Evolutionary conservation across 2,888 invertebrate species (phyloP).

Genomic region (Sinelater perroti): DNA sequence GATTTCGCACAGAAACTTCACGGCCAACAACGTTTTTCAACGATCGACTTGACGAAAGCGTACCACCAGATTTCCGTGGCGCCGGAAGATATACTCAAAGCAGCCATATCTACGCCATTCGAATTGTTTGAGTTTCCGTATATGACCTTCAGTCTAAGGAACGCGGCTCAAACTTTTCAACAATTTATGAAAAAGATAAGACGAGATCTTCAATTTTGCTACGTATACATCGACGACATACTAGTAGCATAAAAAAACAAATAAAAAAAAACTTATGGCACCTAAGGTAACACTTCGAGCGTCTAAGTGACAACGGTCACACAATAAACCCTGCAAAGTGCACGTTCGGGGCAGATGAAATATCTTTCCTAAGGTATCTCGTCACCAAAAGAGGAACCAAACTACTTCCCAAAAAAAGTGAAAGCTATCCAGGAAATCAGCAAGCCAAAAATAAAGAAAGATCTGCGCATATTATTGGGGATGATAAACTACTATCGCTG

Average conservation of each 20-base stretch:
- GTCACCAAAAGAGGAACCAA: neutral
- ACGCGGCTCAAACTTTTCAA: slow-evolving; percentile 55
- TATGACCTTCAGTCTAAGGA: slow-evolving; percentile 53
- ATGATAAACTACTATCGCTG: neutral
- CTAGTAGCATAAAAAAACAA: slow-evolving; percentile 40
- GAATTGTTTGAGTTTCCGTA: slow-evolving; percentile 51
- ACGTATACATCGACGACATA: slow-evolving; percentile 49
- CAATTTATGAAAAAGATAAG: slow-evolving; percentile 50
- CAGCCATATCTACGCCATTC: slow-evolving; percentile 54
- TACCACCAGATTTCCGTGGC: slow-evolving; percentile 54
- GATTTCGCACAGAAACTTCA: neutral
- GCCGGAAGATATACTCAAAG: slow-evolving; percentile 51
- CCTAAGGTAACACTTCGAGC: neutral
- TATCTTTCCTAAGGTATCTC: neutral
- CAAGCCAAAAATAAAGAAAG: neutral
- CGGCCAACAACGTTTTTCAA: neutral
- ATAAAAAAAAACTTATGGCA: slow-evolving; percentile 5
- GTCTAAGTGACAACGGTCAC: neutral
- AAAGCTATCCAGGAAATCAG: neutral
- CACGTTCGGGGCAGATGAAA: neutral
- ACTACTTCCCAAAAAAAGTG: neutral
- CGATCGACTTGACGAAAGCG: slow-evolving; percentile 34
- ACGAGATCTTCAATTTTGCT: slow-evolving; percentile 44
- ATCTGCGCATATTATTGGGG: neutral
- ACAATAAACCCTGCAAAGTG: neutral